phyloP scores from a whole-genome alignment of 53 echinoderm and acorn worm species.

The Actinopyga echinites region DNA sequence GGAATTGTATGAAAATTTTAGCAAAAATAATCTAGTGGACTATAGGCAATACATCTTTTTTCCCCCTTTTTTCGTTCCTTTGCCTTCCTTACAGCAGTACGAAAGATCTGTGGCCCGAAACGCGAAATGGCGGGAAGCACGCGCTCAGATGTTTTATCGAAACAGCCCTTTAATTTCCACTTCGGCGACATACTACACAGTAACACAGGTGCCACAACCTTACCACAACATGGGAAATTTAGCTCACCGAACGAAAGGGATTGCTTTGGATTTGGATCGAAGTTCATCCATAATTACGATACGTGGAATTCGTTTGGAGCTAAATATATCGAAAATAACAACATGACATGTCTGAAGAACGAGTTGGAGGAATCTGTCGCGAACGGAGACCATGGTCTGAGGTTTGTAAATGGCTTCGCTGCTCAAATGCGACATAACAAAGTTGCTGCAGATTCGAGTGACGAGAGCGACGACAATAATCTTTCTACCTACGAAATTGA shows the following conservation, averaged over 20 bases:
- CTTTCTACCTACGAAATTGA: conserved; percentile 68
- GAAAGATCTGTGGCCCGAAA: too few species aligned
- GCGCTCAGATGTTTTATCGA: conserved; percentile 23
- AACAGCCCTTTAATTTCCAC: conserved; percentile 20
- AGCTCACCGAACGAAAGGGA: neutral
- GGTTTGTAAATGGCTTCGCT: conserved; percentile 47
- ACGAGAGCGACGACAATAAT: conserved; percentile 50
- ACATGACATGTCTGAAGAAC: neutral
- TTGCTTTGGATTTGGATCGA: conserved; percentile 31
- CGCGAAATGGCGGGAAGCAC: conserved; percentile 23
- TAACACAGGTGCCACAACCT: too few species aligned
- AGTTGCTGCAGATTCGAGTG: conserved; percentile 29
- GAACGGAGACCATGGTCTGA: conserved; percentile 9
- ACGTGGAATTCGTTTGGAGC: conserved; percentile 34
- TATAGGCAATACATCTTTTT: too few species aligned
- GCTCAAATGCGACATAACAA: conserved; percentile 34
- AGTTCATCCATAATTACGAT: conserved; percentile 14
- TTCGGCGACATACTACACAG: neutral
- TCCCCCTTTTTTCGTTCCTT: too few species aligned
- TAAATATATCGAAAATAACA: neutral
- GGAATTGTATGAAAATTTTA: too few species aligned
- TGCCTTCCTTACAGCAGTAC: too few species aligned
- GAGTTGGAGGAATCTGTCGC: conserved; percentile 21
- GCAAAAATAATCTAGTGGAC: too few species aligned
- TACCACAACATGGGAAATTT: neutral